Conservation (phyloP, 2,888 invertebrate genomes). For the Leuctra nigra region DNA sequence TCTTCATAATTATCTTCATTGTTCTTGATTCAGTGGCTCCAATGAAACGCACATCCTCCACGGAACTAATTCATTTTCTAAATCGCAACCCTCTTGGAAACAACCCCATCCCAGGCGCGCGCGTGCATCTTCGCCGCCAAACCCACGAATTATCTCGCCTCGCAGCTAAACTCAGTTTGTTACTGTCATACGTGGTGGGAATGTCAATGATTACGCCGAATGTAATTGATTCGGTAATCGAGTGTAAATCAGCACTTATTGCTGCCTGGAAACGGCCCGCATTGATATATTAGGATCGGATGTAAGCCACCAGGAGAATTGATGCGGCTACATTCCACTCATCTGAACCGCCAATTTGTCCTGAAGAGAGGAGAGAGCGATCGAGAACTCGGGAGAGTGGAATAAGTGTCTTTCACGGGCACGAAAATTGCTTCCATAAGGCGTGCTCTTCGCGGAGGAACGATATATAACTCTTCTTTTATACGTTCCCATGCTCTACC, state of each 20-base stretch:
- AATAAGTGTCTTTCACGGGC: slow-evolving; percentile 16
- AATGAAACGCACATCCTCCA: too few species aligned
- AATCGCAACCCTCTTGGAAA: too few species aligned
- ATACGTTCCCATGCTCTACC: slow-evolving; percentile 7
- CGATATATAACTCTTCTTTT: slow-evolving; percentile 18
- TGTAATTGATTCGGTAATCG: slow-evolving; percentile 18
- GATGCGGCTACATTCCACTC: slow-evolving; percentile 10
- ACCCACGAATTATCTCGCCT: too few species aligned
- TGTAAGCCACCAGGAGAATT: slow-evolving; percentile 10
- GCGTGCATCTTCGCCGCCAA: too few species aligned
- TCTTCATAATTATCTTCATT: too few species aligned
- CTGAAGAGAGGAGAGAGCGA: slow-evolving; percentile 10
- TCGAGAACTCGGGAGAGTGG: slow-evolving; percentile 6
- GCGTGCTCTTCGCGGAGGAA: slow-evolving; percentile 8
- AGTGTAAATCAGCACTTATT: slow-evolving; percentile 18
- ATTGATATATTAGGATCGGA: slow-evolving; percentile 12
- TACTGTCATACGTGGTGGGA: slow-evolving; percentile 6
- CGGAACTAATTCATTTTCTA: too few species aligned
- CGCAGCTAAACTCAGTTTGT: too few species aligned
- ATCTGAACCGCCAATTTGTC: slow-evolving; percentile 15
- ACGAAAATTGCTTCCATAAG: slow-evolving; percentile 23
- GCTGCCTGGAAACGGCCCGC: background rate
- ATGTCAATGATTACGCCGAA: background rate
- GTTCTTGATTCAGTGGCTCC: too few species aligned
- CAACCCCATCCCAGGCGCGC: too few species aligned